phyloP scores from a whole-genome alignment of 2,888 invertebrate species.

The Cryptocephalus moraei region DNA sequence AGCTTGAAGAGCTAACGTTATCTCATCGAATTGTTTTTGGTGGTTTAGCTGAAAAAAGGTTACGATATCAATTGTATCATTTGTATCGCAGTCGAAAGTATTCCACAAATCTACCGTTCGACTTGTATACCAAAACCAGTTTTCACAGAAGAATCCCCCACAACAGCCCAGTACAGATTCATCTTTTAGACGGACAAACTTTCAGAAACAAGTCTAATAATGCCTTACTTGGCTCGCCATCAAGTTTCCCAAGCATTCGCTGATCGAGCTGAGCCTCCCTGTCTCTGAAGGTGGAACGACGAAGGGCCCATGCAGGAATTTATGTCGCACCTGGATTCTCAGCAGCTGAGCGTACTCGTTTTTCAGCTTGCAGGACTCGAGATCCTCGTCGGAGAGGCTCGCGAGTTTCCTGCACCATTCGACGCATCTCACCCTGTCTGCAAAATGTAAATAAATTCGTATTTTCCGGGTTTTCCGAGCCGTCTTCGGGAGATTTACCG shows the following conservation, averaged over 20 bases:
- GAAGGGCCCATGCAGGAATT: constrained; percentile 41
- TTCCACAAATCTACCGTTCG: too few relatives aligned
- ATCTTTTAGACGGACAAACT: too few relatives aligned
- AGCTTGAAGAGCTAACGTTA: background rate
- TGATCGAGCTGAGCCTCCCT: constrained; percentile 33
- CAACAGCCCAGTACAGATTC: too few relatives aligned
- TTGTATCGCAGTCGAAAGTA: too few relatives aligned
- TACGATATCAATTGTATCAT: background rate
- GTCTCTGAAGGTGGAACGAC: constrained; percentile 37
- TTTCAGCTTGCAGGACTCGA: constrained; percentile 37
- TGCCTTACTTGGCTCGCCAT: constrained; percentile 26
- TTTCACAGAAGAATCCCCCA: too few relatives aligned
- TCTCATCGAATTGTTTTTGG: too few relatives aligned
- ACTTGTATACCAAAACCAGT: too few relatives aligned
- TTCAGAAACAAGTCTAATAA: too few relatives aligned
- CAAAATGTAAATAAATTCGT: constrained; percentile 1
- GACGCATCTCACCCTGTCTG: constrained; percentile 43
- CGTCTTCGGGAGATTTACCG: constrained; percentile 30
- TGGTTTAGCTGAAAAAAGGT: constrained; percentile 8
- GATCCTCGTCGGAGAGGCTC: constrained; percentile 36
- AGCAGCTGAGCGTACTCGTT: constrained; percentile 45
- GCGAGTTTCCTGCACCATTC: constrained; percentile 44
- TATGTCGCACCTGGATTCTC: constrained; percentile 41
- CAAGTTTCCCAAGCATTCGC: constrained; percentile 40
- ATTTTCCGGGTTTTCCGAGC: too few relatives aligned